phyloP scores from a whole-genome alignment of 2,113 vertebrate species.

The Petrocephalus microphthalmus region DNA sequence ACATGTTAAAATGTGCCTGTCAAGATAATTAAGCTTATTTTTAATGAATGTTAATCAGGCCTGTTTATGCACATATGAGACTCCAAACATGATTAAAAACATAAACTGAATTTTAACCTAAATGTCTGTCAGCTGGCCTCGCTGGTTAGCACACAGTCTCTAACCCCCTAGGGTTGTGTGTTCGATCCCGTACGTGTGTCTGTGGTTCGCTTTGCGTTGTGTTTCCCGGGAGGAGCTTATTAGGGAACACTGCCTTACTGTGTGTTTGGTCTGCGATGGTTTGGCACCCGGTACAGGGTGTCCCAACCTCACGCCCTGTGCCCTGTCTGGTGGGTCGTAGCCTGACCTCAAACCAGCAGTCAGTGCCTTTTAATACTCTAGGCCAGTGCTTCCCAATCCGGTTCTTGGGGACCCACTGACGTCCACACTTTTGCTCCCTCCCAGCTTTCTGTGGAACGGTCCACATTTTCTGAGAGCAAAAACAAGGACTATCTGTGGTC shows the following conservation, averaged over 20 bases:
- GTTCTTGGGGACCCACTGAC: neutral
- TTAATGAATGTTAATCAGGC: neutral
- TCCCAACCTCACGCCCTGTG: neutral
- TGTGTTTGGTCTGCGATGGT: neutral
- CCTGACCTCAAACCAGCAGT: neutral
- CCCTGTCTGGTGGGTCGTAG: neutral
- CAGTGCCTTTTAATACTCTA: neutral
- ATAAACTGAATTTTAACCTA: neutral
- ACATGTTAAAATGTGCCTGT: neutral
- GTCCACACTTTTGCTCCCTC: neutral
- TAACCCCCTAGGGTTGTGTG: neutral
- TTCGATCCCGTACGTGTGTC: neutral
- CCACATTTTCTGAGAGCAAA: neutral
- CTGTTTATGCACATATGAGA: neutral
- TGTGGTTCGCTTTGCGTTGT: neutral
- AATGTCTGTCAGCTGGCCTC: neutral
- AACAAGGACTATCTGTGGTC: neutral
- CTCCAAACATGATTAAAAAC: neutral
- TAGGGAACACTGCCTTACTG: neutral
- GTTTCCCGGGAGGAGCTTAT: no score
- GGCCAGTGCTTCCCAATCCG: neutral
- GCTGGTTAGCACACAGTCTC: neutral
- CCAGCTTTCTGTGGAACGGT: neutral
- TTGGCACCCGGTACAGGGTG: neutral
- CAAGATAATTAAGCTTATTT: conserved; percentile 8